Conservation (phyloP, 2,113 vertebrate genomes). For the Ailurus styani region DNA sequence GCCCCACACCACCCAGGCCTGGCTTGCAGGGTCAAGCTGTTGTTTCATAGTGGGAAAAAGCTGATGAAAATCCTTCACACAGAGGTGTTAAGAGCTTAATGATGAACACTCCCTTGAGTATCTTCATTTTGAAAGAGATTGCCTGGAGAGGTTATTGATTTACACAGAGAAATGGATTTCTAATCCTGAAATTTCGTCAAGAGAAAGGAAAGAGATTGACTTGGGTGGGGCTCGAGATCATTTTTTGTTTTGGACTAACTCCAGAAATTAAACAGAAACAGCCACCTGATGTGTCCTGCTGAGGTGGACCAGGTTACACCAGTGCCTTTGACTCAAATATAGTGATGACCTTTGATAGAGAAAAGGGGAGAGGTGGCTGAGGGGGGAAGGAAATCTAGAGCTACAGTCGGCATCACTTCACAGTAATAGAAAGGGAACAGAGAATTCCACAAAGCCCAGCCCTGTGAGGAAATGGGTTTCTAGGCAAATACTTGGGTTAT, state of each 20-base stretch:
- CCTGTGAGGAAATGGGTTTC: not conserved
- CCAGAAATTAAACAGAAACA: conserved; percentile 10
- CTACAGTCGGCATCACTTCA: not conserved
- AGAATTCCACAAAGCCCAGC: too few species aligned
- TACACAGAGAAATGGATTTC: conserved; percentile 68
- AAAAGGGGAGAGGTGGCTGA: not conserved
- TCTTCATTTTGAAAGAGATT: conserved; percentile 71
- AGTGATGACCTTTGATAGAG: not conserved
- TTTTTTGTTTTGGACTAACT: not conserved
- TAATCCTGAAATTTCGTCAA: conserved; percentile 64
- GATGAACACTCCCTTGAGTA: conserved; percentile 58
- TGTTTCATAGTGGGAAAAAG: conserved; percentile 13
- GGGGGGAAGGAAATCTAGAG: not conserved
- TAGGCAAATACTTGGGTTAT: not conserved
- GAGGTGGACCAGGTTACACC: not conserved
- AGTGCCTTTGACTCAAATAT: not conserved
- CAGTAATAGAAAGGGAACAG: not conserved
- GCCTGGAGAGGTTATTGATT: conserved; percentile 67
- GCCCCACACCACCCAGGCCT: not conserved
- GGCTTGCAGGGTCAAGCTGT: conserved; percentile 42
- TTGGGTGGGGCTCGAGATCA: not conserved
- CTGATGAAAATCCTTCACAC: conserved; percentile 60
- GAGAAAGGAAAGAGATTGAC: conserved; percentile 29
- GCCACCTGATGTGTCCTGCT: not conserved
- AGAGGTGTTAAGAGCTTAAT: conserved; percentile 64